Evolutionary conservation across 2,797 vertebrate species (phyloP), one percentile per base, ranked within the genome.

Genomic region (Dallia pectoralis): DNA sequence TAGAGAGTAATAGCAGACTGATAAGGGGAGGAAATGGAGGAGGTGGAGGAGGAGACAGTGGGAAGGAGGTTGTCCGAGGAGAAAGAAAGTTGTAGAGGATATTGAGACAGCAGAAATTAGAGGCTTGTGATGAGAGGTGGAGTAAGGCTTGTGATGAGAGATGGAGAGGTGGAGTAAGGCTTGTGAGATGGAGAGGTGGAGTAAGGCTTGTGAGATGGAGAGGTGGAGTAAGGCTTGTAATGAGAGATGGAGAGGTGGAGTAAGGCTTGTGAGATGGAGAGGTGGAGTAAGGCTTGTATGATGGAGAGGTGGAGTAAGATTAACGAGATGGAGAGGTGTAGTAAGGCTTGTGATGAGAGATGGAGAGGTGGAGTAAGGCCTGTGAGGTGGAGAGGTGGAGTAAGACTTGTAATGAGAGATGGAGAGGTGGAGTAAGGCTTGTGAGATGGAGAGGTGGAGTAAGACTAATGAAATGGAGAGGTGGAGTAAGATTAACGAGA

Each of bases 1-100:
- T n/a, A n/a, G n/a, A n/a, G 51, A 79, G 79, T 29, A 9, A 87
- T 83, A 72, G 56, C 68, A 69, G 75, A 32, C 48, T 77, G 67
- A 25, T 70, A 29, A 53, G 27, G 49, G 53, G 67, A 76, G 69
- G 69, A 32, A 16, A 18, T 8, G 6, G 19, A 40, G 30, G 14
- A 63, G 3, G 59, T 14, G 22, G 22, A 30, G 25, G 4, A 48
- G 27, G 70, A 47, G 67, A 70, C 51, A 27, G 51, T 74, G 48
- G 15, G 33, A 75, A 66, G 59, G 70, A 18, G 53, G 62, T 49
- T 69, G 53, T 44, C 65, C 25, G 32, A 74, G 25, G 11, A 56
- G 9, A 48, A 22, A 22, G 27, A 33, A 59, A n/a, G 30, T 51
- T 16, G 73, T 18, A 44, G 25, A 56, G n/a, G 51, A 33, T 18